Percentiles rank a stretch among this genome's conserved stretches.
Conservation (phyloP, 2,888 invertebrate species). For the Sarcophaga subvicina region DNA sequence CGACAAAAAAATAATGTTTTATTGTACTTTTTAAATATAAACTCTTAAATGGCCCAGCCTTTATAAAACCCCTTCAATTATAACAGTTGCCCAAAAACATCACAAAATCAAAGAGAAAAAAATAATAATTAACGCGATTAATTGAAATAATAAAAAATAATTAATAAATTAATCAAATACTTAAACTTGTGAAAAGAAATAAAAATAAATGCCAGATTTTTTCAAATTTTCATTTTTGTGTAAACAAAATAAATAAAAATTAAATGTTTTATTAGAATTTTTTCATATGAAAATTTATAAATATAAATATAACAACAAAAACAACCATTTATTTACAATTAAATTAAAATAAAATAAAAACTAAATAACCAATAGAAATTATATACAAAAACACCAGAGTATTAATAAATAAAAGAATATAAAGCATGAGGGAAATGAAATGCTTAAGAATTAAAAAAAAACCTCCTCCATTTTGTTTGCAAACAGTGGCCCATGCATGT, state of each 20-base stretch:
- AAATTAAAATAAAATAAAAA: slow-evolving; percentile 31
- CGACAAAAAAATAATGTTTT: no score
- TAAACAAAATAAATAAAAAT: slow-evolving; percentile 45
- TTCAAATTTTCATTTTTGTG: slow-evolving; percentile 13
- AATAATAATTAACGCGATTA: neutral
- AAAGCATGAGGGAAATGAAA: slow-evolving; percentile 25
- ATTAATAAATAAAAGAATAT: slow-evolving; percentile 20
- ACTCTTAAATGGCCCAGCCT: no score
- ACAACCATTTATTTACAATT: slow-evolving; percentile 35
- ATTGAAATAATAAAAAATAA: neutral
- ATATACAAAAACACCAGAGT: slow-evolving; percentile 51
- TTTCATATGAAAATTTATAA: slow-evolving; percentile 32
- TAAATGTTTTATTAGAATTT: slow-evolving; percentile 52
- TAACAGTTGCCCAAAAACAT: neutral
- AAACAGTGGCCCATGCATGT: slow-evolving; percentile 44
- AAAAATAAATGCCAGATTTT: slow-evolving; percentile 52
- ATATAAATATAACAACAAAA: slow-evolving; percentile 23
- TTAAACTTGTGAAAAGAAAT: slow-evolving; percentile 26
- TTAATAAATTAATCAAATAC: neutral
- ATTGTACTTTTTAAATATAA: no score
- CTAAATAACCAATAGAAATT: slow-evolving; percentile 19
- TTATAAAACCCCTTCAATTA: neutral
- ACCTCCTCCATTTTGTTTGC: slow-evolving; percentile 8
- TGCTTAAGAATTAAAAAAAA: slow-evolving; percentile 10
- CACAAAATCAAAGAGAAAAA: neutral